A percentile compares a stretch with the other conserved stretches of the same genome.
These are phyloP conservation scores for Montipora efflorescens DNA, from an alignment of 64 coral and sea anemone genomes.

Conservation along the genomic window DNA sequence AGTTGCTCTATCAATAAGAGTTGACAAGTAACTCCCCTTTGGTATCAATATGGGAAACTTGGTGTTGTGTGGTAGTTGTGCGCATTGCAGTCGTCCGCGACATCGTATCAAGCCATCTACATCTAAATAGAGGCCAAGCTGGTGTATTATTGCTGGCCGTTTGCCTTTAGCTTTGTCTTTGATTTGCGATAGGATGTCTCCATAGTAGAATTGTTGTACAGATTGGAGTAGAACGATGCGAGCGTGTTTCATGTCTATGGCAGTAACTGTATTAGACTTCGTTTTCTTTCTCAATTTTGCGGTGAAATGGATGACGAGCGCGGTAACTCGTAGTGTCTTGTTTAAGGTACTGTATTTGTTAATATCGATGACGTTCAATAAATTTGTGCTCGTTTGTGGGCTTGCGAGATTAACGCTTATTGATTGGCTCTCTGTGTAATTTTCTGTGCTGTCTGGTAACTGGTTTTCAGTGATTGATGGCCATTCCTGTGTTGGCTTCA, in stretches of 20 bases:
- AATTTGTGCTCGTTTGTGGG: slow-evolving; percentile 35
- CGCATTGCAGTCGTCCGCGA: slow-evolving; percentile 46
- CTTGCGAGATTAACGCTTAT: slow-evolving; percentile 43
- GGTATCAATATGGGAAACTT: slow-evolving; percentile 60
- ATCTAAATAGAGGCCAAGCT: slow-evolving; percentile 1
- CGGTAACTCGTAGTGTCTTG: slow-evolving; percentile 60
- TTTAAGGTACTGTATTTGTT: slow-evolving; percentile 71
- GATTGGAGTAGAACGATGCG: slow-evolving; percentile 59
- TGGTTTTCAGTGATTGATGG: no score
- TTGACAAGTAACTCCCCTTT: slow-evolving; percentile 31
- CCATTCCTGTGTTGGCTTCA: no score
- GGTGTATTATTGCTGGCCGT: slow-evolving; percentile 22
- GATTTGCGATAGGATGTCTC: slow-evolving; percentile 64
- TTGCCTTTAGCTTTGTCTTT: slow-evolving; percentile 38
- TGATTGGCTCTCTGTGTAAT: slow-evolving; percentile 35
- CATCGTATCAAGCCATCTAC: slow-evolving; percentile 12
- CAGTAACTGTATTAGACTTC: slow-evolving; percentile 50
- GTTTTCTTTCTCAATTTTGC: slow-evolving; percentile 54
- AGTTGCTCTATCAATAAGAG: neutral
- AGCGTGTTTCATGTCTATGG: slow-evolving; percentile 58
- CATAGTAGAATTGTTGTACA: no score
- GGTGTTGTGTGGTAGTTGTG: slow-evolving; percentile 28
- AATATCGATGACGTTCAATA: slow-evolving; percentile 58
- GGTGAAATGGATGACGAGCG: slow-evolving; percentile 68
- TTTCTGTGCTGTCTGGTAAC: neutral